phyloP scores from a whole-genome alignment of 2,888 invertebrate species.

The Ferrisia virgata region DNA sequence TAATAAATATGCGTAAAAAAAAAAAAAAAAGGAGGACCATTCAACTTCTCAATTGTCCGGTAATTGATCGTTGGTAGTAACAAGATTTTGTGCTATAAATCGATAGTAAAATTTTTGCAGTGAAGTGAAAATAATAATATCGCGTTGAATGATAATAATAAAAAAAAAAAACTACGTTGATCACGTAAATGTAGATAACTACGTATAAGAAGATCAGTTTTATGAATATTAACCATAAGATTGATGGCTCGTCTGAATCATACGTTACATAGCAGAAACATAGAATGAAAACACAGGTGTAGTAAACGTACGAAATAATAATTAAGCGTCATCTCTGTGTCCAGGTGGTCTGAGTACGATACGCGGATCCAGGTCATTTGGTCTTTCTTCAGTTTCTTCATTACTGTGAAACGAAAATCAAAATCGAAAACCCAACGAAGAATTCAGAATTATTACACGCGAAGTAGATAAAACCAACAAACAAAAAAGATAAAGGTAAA shows the following conservation, averaged over 20 bases:
- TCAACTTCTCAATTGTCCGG: not conserved
- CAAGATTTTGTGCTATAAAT: not conserved
- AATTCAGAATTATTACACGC: not conserved
- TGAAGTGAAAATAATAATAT: not conserved
- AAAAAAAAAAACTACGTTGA: no score
- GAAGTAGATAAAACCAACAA: not conserved
- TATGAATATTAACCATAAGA: not conserved
- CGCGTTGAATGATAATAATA: no score
- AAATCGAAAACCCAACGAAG: not conserved
- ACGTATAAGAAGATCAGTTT: no score
- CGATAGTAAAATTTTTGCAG: not conserved
- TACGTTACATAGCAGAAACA: not conserved
- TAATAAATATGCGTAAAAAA: not conserved
- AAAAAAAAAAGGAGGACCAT: not conserved
- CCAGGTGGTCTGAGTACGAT: slow-evolving; percentile 65
- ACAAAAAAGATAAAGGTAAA: not conserved
- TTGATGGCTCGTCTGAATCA: not conserved
- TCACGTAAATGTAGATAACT: no score
- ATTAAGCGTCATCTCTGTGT: slow-evolving; percentile 56
- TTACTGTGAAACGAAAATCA: slow-evolving; percentile 55
- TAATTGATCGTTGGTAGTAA: not conserved
- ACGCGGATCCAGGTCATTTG: slow-evolving; percentile 69
- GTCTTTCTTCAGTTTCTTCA: slow-evolving; percentile 69
- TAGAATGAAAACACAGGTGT: not conserved
- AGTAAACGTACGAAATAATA: not conserved